Evolutionary conservation across 37 sponge, comb jelly and placozoan species (phyloP).

Genomic region (Haliclona indistincta): DNA sequence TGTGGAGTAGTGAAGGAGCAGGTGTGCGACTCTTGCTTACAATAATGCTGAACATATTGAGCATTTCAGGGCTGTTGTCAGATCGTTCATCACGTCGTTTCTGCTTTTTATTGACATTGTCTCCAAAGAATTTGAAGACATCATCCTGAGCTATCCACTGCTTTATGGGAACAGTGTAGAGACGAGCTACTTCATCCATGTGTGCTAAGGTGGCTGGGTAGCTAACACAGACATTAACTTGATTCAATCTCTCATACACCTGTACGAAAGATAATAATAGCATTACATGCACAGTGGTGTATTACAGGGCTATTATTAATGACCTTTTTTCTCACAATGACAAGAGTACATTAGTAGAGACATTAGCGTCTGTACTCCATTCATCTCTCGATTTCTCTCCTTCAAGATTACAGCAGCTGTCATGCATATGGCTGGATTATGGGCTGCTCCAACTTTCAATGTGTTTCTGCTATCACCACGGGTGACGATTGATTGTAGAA

Average conservation of each 20-base stretch:
- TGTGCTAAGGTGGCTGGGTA: slow-evolving; percentile 12
- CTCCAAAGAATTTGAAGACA: slow-evolving; percentile 12
- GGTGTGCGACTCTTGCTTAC: slow-evolving; percentile 5
- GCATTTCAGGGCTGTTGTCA: slow-evolving; percentile 17
- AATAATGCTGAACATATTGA: slow-evolving; percentile 28
- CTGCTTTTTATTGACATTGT: slow-evolving; percentile 16
- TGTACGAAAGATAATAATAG: no score
- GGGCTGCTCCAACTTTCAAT: slow-evolving; percentile 2
- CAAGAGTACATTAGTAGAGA: slow-evolving; percentile 8
- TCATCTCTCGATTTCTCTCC: slow-evolving; percentile 33
- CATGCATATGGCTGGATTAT: slow-evolving; percentile 34
- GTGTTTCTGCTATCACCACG: slow-evolving; percentile 13
- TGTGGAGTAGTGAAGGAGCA: neutral
- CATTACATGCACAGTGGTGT: no score
- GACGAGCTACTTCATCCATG: neutral
- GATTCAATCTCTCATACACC: slow-evolving; percentile 26
- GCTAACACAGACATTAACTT: slow-evolving; percentile 10
- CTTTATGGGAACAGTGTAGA: neutral
- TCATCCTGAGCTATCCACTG: slow-evolving; percentile 8
- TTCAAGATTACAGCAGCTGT: slow-evolving; percentile 35
- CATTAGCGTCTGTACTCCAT: slow-evolving; percentile 13
- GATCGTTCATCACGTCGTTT: slow-evolving; percentile 3
- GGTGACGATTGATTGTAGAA: neutral
- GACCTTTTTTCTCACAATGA: slow-evolving; percentile 18
- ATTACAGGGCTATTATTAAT: neutral